Conservation (phyloP, 2,113 vertebrate genomes). For the Pholis gunnellus region DNA sequence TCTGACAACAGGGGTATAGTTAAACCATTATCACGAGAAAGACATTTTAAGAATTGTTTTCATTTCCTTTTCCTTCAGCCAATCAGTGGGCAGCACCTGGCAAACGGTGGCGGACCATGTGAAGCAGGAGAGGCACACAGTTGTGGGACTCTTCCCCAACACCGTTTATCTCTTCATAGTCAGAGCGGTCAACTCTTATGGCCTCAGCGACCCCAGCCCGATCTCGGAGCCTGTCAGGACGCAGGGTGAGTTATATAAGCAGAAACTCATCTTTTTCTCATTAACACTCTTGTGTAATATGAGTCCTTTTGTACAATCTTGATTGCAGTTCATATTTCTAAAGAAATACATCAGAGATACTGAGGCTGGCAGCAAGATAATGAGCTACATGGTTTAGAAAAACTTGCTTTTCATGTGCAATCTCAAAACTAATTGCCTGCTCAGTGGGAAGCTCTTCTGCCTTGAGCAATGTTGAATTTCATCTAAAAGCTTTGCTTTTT, state of each 20-base stretch:
- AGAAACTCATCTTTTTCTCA: neutral
- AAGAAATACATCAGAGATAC: conserved; percentile 26
- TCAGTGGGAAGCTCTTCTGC: conserved; percentile 57
- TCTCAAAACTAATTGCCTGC: conserved; percentile 58
- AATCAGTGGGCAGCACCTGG: conserved; percentile 91
- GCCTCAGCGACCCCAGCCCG: conserved; percentile 94
- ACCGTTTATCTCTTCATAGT: conserved; percentile 95
- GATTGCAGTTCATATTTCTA: conserved; percentile 32
- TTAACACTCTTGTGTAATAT: neutral
- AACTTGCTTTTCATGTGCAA: conserved; percentile 45
- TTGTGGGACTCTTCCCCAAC: conserved; percentile 88
- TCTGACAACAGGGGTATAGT: neutral
- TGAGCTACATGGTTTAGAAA: conserved; percentile 36
- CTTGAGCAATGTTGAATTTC: conserved; percentile 58
- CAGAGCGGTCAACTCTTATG: conserved; percentile 88
- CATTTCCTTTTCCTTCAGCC: conserved; percentile 77
- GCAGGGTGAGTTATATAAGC: conserved; percentile 82
- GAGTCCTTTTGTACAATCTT: neutral
- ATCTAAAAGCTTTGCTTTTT: conserved; percentile 48
- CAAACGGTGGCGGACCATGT: conserved; percentile 91
- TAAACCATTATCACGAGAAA: neutral
- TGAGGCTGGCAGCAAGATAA: conserved; percentile 43
- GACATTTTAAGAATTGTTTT: neutral
- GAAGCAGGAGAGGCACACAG: conserved; percentile 89
- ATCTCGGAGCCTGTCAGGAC: conserved; percentile 92